phyloP scores from a whole-genome alignment of 2,888 invertebrate species.

The Limnephilus lunatus region DNA sequence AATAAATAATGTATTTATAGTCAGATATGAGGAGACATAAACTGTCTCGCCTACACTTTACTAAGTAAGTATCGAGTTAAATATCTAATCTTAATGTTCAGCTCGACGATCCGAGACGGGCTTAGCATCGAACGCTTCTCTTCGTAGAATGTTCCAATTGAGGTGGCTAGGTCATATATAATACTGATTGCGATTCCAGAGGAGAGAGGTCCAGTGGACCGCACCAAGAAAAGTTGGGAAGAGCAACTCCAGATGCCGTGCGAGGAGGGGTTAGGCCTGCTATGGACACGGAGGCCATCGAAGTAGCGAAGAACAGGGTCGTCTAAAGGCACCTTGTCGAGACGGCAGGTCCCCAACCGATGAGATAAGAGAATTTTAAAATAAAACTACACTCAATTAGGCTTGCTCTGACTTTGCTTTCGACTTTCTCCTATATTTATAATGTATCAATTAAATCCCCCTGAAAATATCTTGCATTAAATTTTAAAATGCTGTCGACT shows the following conservation, averaged over 20 bases:
- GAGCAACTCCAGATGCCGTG: not conserved
- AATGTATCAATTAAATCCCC: not conserved
- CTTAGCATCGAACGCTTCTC: not conserved
- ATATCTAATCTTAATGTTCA: not conserved
- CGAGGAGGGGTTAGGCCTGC: too few relatives aligned
- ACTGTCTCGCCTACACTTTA: not conserved
- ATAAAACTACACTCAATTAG: not conserved
- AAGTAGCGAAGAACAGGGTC: too few relatives aligned
- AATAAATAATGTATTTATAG: not conserved
- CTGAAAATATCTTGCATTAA: not conserved
- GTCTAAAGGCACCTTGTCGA: not conserved
- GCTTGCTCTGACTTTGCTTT: too few relatives aligned
- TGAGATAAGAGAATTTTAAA: not conserved
- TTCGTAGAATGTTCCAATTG: not conserved
- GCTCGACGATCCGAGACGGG: too few relatives aligned
- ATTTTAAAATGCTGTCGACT: not conserved
- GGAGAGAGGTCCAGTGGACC: not conserved
- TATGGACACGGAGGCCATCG: too few relatives aligned
- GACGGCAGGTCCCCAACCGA: not conserved
- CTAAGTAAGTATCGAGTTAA: not conserved
- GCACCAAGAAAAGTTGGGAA: not conserved
- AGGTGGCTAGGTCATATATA: conserved; percentile 9
- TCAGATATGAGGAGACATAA: not conserved
- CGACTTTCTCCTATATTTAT: not conserved
- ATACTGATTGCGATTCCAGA: not conserved